Evolutionary conservation across 2,888 invertebrate species (phyloP).

Genomic region (Apantesis nais): DNA sequence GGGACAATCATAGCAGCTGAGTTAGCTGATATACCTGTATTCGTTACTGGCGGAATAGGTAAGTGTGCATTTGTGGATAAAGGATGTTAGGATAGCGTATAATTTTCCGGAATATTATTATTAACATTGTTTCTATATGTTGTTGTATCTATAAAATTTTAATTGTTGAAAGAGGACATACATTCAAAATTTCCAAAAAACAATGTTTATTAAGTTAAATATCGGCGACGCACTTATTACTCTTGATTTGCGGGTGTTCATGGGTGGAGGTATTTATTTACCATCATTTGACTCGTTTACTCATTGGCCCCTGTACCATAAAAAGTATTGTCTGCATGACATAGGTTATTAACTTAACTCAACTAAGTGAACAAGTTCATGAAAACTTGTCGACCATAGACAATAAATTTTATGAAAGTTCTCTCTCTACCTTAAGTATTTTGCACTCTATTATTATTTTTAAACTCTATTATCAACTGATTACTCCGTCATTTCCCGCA

Average conservation of each 20-base stretch:
- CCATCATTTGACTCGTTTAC: background rate
- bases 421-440: slow-evolving; percentile 13
- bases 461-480: slow-evolving; percentile 15
- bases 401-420: slow-evolving; percentile 13
- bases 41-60: slow-evolving; percentile 96
- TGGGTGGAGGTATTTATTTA: background rate
- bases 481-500: slow-evolving; percentile 20
- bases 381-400: slow-evolving; percentile 5
- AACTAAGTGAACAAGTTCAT: background rate
- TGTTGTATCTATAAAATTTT: too few species aligned
- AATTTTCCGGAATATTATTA: too few species aligned
- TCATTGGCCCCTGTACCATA: background rate
- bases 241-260: background rate
- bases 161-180: too few species aligned
- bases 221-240: too few species aligned
- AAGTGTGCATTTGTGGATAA: background rate
- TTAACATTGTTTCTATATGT: too few species aligned
- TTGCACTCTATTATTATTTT: too few species aligned
- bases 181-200: background rate
- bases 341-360: background rate
- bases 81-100: too few species aligned
- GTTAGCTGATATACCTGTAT: slow-evolving; percentile 92
- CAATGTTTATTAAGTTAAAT: background rate
- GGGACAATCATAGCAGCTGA: slow-evolving; percentile 96
- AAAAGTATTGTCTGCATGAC: background rate